Evolutionary conservation across 2,888 invertebrate species (phyloP), one percentile per base, ranked within the genome.

Genomic region (Pristionchus exspectatus): DNA sequence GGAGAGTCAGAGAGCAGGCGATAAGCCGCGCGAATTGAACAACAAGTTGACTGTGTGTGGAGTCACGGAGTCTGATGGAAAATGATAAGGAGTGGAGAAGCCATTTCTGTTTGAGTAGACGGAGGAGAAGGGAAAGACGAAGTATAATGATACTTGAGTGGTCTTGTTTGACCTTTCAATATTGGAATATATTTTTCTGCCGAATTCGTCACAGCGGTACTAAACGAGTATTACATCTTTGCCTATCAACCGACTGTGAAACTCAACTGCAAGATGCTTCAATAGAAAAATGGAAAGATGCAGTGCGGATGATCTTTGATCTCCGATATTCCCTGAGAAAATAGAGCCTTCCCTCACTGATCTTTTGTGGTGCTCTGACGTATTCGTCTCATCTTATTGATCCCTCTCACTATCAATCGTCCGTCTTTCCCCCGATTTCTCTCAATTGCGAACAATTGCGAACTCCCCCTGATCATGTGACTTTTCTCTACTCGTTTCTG

Each of bases 301-400:
- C 1, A 69, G 69, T 27, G n/a, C 12, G 27, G 9, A 12, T 59
- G 69, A 69, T 27, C 5, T 24, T 27, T 27, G 21, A 38, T 44
- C 72, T 74, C 21, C 10, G 27, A 9, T 10, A 10, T 3, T 63
- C 24, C n/a, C 24, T 7, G 21, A 33, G 21, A 1, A 10, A 21
- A 33, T 44, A 38, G 7, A 5, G 38, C 21, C 69, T 27, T 30
- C 74, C 9, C 24, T n/a, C 74, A 30, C 21, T 81, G 81, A 54
- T 54, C 81, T 81, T 81, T 81, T 54, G 50, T 81, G 81, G 81
- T 81, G 24, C n/a, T 10, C 50, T 81, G 81, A 81, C 81, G 81
- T 77, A 14, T 3, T 50, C 44, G 44, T 21, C 38, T 18, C 44
- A 16, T 44, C 77, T 77, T 77, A 18, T 77, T 44, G 77, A 14